Base-by-base conservation (phyloP, 2,113 vertebrate genomes). In the Oostethus manadensis region DNA sequence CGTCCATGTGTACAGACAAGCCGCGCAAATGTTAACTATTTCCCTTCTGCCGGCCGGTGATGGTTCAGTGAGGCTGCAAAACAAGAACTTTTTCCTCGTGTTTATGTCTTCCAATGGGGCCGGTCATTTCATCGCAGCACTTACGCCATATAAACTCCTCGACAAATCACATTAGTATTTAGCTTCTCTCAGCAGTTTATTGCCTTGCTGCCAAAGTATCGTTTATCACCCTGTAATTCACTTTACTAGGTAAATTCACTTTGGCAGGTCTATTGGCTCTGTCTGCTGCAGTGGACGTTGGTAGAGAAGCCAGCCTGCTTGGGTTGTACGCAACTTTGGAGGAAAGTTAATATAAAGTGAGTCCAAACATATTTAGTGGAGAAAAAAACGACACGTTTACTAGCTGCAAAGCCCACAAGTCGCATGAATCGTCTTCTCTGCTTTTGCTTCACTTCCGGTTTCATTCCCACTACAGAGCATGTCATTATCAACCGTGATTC, bases 81-180 rank as follows among this genome's bases (percentile, higher is more conserved):
- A 82, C 77, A 80, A 75, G 79, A 71, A 56, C 71, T 70, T 78
- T 80, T 69, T 63, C 71, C 55, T 55, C 17, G 38, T 86, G 80
- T 90, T 89, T 88, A 87, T 86, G 80, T 86, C 74, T 56, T 83
- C 66, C 68, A 68, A 66, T 56, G 80, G 74, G 79, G 70, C 76
- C 68, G 48, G 76, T 81, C 89, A 84, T 83, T 91, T 90, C 88
- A 90, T 90, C 85, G 73, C 80, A 85, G 88, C 90, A 89, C 88
- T 91, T 87, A 88, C 69, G 73, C 82, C 76, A 82, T 87, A 86
- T 86, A 89, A 88, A 90, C 84, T 87, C 80, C 72, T 83, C 80
- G 74, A 74, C 77, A 87, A 90, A 91, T 90, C 62, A 62, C 74
- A 88, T 90, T 90, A 90, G 75, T 64, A 77, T 88, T 89, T 85